Evolutionary conservation across 2,797 vertebrate genomes (phyloP), one percentile per base, ranked within the genome.

Genomic region (Graptemys geographica): DNA sequence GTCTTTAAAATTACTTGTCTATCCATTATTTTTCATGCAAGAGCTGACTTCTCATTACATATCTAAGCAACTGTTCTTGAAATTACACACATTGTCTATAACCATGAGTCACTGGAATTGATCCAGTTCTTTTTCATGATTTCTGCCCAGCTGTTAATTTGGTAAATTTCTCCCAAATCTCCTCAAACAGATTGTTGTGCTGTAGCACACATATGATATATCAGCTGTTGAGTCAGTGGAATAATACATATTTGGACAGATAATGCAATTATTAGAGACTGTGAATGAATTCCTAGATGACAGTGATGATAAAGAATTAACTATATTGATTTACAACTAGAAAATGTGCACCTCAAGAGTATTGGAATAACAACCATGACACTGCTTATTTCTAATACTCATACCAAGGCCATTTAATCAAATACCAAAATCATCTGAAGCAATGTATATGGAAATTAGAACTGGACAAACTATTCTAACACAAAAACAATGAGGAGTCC

Each of bases 201-300:
- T 6, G 1, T 69, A 47, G 41, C 41, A 76, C 21, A 15, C 55
- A 1, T 37, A 11, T 0, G 0, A 37, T 62, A 80, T 86, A 72
- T 2, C 9, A 84, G 9, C 7, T 88, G 84, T 65, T 81, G 9
- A 44, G 79, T 82, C 53, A 47, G 47, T n/a, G 2, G 37, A 88
- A 76, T 76, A 52, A 62, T 65, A n/a, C 3, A 18, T 74, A 81
- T 28, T 37, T 69, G 4, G 89, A 7, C 2, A 51, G 27, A 41
- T 80, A 87, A 81, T 6, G 1, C 47, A 49, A 87, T 69, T 52
- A 56, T 62, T 86, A 28, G 33, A 84, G 19, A 3, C 83, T 4
- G 76, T 81, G 18, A 84, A 79, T 33, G 81, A 83, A 85, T 79
- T 1, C 27, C 16, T 13, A 11, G 31, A 79, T 80, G 18, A 76